A percentile compares a stretch with the other conserved stretches of the same genome.
phyloP scores from a whole-genome alignment of 2,113 vertebrate genomes.

The Brevimyrus niger region DNA sequence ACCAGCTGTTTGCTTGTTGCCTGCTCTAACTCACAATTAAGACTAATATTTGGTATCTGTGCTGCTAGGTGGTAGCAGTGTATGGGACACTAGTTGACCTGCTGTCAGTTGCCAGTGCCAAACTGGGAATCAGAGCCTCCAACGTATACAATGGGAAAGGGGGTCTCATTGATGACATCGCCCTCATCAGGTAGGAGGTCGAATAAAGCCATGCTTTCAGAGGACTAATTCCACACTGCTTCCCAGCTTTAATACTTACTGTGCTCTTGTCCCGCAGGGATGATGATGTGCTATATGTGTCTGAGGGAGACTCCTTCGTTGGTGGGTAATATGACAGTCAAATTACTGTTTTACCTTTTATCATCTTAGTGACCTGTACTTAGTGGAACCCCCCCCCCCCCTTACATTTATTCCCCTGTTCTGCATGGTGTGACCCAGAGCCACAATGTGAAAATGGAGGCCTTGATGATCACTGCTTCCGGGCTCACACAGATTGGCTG shows the following conservation, averaged over 20 bases:
- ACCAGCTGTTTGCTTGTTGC: not conserved
- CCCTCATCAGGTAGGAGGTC: constrained; percentile 77
- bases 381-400: not conserved
- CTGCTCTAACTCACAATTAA: not conserved
- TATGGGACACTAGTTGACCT: constrained; percentile 86
- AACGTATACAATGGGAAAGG: constrained; percentile 89
- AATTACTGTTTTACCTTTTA: not conserved
- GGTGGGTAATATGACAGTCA: constrained; percentile 59
- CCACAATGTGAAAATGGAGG: constrained; percentile 68
- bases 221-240: no score
- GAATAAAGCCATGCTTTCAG: not conserved
- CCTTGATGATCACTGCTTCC: constrained; percentile 57
- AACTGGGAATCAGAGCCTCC: constrained; percentile 87
- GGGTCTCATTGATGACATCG: constrained; percentile 90
- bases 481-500: constrained; percentile 85
- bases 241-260: not conserved
- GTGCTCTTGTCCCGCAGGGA: constrained; percentile 61
- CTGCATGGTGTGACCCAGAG: constrained; percentile 52
- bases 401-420: not conserved
- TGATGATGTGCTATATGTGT: constrained; percentile 92
- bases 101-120: constrained; percentile 87
- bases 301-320: constrained; percentile 86
- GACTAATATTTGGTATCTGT: not conserved
- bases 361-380: not conserved
- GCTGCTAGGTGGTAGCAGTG: constrained; percentile 82